Base-by-base conservation (phyloP, 2,113 vertebrate species). In the Pelobates fuscus region DNA sequence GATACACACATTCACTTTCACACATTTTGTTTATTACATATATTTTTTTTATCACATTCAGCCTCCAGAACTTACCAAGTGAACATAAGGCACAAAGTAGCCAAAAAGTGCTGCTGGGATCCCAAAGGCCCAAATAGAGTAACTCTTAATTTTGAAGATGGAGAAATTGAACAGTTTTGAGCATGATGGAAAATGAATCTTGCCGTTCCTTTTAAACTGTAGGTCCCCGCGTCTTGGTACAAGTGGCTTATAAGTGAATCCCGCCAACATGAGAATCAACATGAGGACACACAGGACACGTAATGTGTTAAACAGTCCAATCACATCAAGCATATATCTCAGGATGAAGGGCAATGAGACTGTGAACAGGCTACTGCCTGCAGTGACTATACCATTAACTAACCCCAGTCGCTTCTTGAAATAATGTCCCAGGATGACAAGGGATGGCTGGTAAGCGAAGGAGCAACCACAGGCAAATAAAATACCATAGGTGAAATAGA, bases 61-160 rank as follows among this genome's bases (percentile, higher is more conserved):
- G 32, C 10, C 10, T 37, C 32, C n/a, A 46, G 24, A 43, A 89
- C 95, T 96, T 81, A 97, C 97, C 94, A 98, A 87, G 79, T 98
- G 97, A 82, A 99, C 95, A 1, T 99, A 99, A 84, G 97, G 97
- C 89, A 98, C 96, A 73, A 95, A 99, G 82, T 98, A 99, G 68
- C 97, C 97, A 54, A 98, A 98, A 27, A 99, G 94, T 0, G 96
- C 96, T 3, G 92, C 87, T 0, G 97, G 96, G 64, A 99, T 93
- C 3, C 97, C 97, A 4, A 95, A 87, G 3, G 94, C 95, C 97
- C 97, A 99, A 68, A 98, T 95, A 5, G 94, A 88, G 74, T 98
- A 99, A 59, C 93, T 92, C 55, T 82, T 74, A 78, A 93, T 91
- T 87, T 86, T 96, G 91, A 97, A 99, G 89, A 98, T 91, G 0